Evolutionary conservation across 2,888 invertebrate genomes (phyloP).

Genomic region (Morpho achilles): DNA sequence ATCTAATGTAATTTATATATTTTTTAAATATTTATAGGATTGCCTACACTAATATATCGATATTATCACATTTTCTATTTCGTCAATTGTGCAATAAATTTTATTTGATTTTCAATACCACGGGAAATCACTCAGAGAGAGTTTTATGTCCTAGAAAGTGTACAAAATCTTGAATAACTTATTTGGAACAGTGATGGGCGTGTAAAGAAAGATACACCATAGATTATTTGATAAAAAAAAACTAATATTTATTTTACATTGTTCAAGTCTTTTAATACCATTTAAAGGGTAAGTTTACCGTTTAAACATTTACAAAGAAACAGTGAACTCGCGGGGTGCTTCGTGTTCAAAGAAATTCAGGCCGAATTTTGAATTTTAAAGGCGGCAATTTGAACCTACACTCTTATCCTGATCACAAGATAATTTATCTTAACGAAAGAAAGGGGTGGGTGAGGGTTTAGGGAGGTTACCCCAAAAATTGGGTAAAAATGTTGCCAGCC

Average conservation of each 20-base stretch:
- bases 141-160: too few species aligned
- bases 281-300: constrained; percentile 26
- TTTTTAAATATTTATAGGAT: too few species aligned
- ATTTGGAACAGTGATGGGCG: too few species aligned
- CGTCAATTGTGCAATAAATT: too few species aligned
- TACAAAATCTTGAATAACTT: too few species aligned
- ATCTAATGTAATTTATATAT: too few species aligned
- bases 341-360: constrained; percentile 59
- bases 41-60: too few species aligned
- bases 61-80: too few species aligned
- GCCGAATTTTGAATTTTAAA: constrained; percentile 74
- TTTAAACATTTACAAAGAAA: constrained; percentile 29
- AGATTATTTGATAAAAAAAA: not conserved
- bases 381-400: constrained; percentile 78
- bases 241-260: constrained; percentile 10
- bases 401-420: constrained; percentile 78
- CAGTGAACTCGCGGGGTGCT: constrained; percentile 45
- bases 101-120: too few species aligned
- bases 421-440: constrained; percentile 80
- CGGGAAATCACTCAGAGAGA: too few species aligned
- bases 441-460: constrained; percentile 66
- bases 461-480: constrained; percentile 68
- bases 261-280: constrained; percentile 19
- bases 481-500: constrained; percentile 79
- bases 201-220: too few species aligned